These are phyloP conservation scores for Euphydryas editha DNA, from an alignment of 2,888 invertebrate species.

Conservation along the genomic window DNA sequence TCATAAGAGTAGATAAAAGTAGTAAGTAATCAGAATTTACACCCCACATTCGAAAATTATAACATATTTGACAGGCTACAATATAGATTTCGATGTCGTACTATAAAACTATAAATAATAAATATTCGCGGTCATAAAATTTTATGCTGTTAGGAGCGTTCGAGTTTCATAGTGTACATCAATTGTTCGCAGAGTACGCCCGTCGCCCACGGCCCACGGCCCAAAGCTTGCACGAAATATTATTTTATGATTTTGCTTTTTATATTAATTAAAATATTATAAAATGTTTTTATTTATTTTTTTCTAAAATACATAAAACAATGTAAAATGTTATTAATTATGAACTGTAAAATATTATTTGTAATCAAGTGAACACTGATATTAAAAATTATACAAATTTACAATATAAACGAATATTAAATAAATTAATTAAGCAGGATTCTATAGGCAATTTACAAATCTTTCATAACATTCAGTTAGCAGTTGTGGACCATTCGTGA, in stretches of 20 bases:
- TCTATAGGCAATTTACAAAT: too few species aligned
- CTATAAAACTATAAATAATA: constrained; percentile 78
- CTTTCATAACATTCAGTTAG: too few species aligned
- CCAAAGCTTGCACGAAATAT: constrained; percentile 11
- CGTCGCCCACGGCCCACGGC: constrained; percentile 17
- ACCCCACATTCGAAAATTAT: constrained; percentile 28
- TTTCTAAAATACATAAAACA: too few species aligned
- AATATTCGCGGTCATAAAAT: constrained; percentile 76
- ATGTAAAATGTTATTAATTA: too few species aligned
- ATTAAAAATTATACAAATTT: too few species aligned
- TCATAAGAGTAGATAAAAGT: neutral
- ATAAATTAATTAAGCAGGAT: too few species aligned
- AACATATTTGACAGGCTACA: constrained; percentile 48
- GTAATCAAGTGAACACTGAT: too few species aligned
- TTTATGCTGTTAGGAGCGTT: constrained; percentile 69
- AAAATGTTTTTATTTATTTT: too few species aligned
- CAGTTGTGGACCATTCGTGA: too few species aligned
- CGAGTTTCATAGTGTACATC: constrained; percentile 57
- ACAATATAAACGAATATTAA: too few species aligned
- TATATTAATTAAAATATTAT: neutral
- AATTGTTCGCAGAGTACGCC: constrained; percentile 25
- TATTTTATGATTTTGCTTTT: constrained; percentile 13
- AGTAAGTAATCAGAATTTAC: constrained; percentile 20
- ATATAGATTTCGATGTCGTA: constrained; percentile 58
- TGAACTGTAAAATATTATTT: too few species aligned